Evolutionary conservation across 2,888 invertebrate genomes (phyloP).

Genomic region (Zele albiditarsus): DNA sequence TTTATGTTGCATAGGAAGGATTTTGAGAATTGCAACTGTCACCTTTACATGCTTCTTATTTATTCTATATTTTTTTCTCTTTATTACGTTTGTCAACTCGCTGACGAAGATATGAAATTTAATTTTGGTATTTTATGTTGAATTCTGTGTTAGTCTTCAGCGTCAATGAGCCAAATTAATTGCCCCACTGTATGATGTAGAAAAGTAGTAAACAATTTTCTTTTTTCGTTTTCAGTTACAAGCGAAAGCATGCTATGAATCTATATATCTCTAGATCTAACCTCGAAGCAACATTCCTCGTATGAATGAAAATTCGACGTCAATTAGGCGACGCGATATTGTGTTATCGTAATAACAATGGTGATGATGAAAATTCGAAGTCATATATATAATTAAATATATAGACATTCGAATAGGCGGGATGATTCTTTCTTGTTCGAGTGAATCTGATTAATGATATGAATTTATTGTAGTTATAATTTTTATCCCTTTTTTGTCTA

Average conservation of each 20-base stretch:
- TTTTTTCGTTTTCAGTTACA: slow-evolving; percentile 10
- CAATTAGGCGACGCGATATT: background rate
- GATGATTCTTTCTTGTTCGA: background rate
- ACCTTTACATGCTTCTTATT: background rate
- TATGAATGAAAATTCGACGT: background rate
- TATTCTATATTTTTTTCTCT: background rate
- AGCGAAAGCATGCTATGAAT: slow-evolving; percentile 44
- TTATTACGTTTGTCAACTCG: background rate
- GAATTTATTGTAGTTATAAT: background rate
- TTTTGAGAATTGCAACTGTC: background rate
- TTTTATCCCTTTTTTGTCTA: background rate
- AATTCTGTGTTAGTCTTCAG: background rate
- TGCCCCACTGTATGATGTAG: background rate
- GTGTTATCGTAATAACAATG: background rate
- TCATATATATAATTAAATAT: background rate
- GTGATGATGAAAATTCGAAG: background rate
- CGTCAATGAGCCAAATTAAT: slow-evolving; percentile 25
- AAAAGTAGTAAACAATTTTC: too few relatives aligned
- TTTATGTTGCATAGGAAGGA: slow-evolving; percentile 15
- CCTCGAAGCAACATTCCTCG: slow-evolving; percentile 10
- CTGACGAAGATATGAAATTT: background rate
- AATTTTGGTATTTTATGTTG: background rate
- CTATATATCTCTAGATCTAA: slow-evolving; percentile 15
- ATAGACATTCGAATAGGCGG: background rate
- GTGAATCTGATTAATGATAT: background rate